Base-by-base conservation (phyloP, 1,140 invertebrate species). In the Papilio xuthus region DNA sequence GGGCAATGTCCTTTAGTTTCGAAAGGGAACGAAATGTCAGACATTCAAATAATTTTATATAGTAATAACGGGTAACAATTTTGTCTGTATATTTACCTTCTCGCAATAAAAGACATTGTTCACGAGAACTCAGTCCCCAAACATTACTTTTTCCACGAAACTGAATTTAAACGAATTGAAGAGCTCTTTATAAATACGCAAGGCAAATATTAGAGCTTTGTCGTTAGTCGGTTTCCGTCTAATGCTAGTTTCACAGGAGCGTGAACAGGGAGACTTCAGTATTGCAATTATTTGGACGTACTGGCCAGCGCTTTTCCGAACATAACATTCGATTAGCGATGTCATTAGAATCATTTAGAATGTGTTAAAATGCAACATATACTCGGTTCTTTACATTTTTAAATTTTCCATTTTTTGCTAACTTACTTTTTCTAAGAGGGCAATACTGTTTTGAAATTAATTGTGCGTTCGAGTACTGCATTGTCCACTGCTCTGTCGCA, bases 141-240 rank as follows among this genome's bases (percentile, higher is more conserved):
- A 67, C 60, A 67, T 67, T 4, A 67, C 26, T 12, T 32, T 28
- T 83, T 81, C 77, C 78, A 47, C 79, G 81, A 83, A 83, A 72
- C 50, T 74, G 42, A 78, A 79, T 63, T 73, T 77, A 74, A 71
- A 47, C 77, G 44, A 41, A 81, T 83, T 83, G 73, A 81, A 83
- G 42, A 50, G 44, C 60, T 83, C 78, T 79, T 81, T 83, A 82
- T 80, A 67, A 67, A 83, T 83, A 78, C 63, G 60, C 78, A 60
- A 44, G 71, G 50, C 78, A 82, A 84, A 84, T 79, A 79, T 84
- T 82, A 78, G 81, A 42, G 67, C 41, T 75, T 67, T 67, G 60
- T 28, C 26, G 23, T 67, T 13, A 15, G 60, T 26, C 60, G 60
- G 60, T 67, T 28, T 67, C 60, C 26, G 26, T 67, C 26, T 67